Evolutionary conservation across 1,140 invertebrate species (phyloP).

Genomic region (Trichonephila clavipes): DNA sequence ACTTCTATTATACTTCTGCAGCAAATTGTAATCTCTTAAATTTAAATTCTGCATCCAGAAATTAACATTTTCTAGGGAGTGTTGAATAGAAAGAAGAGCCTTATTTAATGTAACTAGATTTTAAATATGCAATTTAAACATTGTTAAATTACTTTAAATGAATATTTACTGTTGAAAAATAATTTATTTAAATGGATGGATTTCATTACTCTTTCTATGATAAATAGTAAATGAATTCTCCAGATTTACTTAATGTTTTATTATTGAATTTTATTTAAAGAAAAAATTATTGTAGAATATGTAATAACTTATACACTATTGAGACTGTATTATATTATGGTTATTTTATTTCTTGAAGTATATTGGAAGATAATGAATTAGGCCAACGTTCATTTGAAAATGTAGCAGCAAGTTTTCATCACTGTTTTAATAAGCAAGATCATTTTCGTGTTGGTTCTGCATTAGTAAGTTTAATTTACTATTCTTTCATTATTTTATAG

Average conservation of each 20-base stretch:
- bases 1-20: no score
- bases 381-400: slow-evolving; percentile 85
- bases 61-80: no score
- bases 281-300: no score
- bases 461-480: slow-evolving; percentile 79
- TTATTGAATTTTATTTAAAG: neutral
- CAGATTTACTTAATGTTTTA: neutral
- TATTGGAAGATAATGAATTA: slow-evolving; percentile 86
- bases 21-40: no score
- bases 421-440: slow-evolving; percentile 88
- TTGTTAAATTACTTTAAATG: no score
- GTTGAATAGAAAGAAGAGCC: no score
- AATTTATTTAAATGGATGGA: no score
- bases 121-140: no score
- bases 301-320: neutral
- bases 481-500: no score
- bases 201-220: neutral
- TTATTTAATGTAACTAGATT: no score
- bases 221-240: neutral
- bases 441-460: slow-evolving; percentile 86
- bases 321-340: neutral
- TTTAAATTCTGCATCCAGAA: no score
- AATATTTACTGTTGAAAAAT: no score
- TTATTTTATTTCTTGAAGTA: slow-evolving; percentile 80
- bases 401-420: slow-evolving; percentile 86